Evolutionary conservation across 2,888 invertebrate species (phyloP), one percentile per base, ranked within the genome.

Genomic region (Aphidius colemani): DNA sequence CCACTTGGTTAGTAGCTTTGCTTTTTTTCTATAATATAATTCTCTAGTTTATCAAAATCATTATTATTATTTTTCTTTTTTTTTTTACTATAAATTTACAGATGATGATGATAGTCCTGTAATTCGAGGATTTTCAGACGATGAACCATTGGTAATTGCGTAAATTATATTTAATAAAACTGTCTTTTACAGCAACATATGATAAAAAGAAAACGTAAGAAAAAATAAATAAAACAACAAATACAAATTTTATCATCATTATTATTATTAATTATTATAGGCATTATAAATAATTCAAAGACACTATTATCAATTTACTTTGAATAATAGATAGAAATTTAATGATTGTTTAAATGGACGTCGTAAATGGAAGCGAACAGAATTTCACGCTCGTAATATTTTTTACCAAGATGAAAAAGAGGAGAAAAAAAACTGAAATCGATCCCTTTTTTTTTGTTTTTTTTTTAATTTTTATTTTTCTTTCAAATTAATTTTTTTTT

Each of bases 111-210:
- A 94, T 76, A 90, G 91, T 74, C 95, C 95, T 46, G 91, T 94
- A 71, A 94, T 95, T 77, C 89, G 91, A 79, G 94, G 95, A 41
- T 96, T 96, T 83, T 93, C 95, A 0, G 96, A 96, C 81, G 96
- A 96, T 82, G 96, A 96, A 83, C 96, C 95, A 63, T 86, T 96
- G 72, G 95, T 96, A 73, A 92, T 95, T 81, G 94, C 95, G 74
- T 95, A 87, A 88, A 75, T 56, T 55, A 66, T 64, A 75, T 63
- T 64, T 63, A 55, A 64, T 61, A 60, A 59, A 61, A 4, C 4
- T 30, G 5, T 30, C 30, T 3, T 30, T 30, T 4, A 30, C 4
- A 30, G 4, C 0, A 30, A 30, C 30, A 30, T 7, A 53, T 62
- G 62, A 44, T 64, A 59, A 59, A 64, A 59, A 53, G 30, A 39